These are phyloP conservation scores for Tapera naevia DNA, from an alignment of 2,797 vertebrate genomes.

Conservation along the genomic window DNA sequence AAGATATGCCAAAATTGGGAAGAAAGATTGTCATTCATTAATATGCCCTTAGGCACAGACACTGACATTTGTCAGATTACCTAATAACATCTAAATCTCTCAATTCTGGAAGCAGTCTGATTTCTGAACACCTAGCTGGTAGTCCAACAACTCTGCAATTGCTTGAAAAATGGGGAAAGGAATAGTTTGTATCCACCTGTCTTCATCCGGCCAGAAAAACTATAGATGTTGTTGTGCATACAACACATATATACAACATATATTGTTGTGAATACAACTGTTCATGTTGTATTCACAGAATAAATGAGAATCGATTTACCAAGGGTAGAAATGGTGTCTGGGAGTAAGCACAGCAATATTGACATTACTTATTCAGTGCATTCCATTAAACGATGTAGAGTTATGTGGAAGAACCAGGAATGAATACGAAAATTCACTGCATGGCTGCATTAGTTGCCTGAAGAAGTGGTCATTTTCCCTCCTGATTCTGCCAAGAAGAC, in stretches of 20 bases:
- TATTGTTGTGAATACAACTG: not conserved
- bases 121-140: not conserved
- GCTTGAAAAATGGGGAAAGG: not conserved
- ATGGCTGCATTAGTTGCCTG: not conserved
- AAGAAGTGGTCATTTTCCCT: not conserved
- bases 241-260: no score
- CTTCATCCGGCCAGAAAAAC: not conserved
- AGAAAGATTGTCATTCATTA: not conserved
- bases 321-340: not conserved
- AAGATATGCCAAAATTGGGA: not conserved
- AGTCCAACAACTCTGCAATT: accelerated
- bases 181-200: not conserved
- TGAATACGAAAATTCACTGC: not conserved
- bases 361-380: not conserved
- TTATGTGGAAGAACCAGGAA: not conserved
- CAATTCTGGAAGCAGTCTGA: not conserved
- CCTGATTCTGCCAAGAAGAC: not conserved
- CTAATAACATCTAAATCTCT: not conserved
- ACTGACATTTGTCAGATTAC: not conserved
- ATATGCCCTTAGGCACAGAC: not conserved
- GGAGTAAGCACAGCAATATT: not conserved
- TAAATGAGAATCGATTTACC: conserved; percentile 1
- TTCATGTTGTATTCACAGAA: not conserved
- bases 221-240: no score
- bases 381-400: not conserved